Percentiles rank a stretch among this genome's conserved stretches.
phyloP scores from a whole-genome alignment of 35 echinoderm and acorn worm species.

The Heliocidaris erythrogramma region DNA sequence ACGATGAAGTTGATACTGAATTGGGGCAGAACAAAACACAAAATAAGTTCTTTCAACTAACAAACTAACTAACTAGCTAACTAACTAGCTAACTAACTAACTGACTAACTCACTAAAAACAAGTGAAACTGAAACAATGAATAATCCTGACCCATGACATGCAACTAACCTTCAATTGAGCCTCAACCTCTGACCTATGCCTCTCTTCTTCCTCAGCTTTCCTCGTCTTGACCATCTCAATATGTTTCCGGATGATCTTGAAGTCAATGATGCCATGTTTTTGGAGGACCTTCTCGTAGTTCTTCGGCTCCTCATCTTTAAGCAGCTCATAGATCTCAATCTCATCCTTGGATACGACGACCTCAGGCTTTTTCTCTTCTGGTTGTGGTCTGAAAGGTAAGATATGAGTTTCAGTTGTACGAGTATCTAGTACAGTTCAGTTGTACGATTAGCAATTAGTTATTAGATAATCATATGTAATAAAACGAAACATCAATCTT shows the following conservation, averaged over 20 bases:
- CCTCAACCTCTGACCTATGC: not conserved
- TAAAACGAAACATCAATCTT: no score
- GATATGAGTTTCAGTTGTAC: not conserved
- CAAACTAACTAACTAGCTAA: no score
- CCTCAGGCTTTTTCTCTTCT: conserved; percentile 12
- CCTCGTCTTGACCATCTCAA: conserved; percentile 56
- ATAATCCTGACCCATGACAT: not conserved
- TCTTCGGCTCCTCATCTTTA: conserved; percentile 68
- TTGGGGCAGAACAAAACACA: no score
- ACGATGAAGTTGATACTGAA: no score
- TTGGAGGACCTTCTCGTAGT: conserved; percentile 69
- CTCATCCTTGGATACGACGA: conserved; percentile 21
- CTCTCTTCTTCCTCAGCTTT: conserved; percentile 55
- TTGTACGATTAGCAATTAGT: not conserved
- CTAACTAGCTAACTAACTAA: no score
- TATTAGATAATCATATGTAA: not conserved
- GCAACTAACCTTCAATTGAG: not conserved
- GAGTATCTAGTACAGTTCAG: not conserved
- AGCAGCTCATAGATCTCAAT: conserved; percentile 69
- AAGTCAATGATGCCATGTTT: conserved; percentile 57
- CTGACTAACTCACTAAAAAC: no score
- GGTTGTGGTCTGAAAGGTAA: not conserved
- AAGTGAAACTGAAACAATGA: not conserved
- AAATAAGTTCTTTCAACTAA: no score
- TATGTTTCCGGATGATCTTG: conserved; percentile 65